These are phyloP conservation scores for Dicroscelio sp. DNA, from an alignment of 2,888 invertebrate genomes.

Conservation along the genomic window DNA sequence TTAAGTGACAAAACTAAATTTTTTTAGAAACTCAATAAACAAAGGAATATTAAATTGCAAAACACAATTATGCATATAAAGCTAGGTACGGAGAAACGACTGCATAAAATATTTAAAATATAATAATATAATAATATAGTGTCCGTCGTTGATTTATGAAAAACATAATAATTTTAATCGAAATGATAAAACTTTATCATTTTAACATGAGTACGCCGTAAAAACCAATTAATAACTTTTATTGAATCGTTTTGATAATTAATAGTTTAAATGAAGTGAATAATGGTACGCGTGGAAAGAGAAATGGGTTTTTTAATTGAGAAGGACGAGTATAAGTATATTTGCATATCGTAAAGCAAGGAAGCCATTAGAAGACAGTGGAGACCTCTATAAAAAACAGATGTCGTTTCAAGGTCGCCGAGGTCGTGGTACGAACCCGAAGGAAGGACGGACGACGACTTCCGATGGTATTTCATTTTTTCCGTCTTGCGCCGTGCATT, in stretches of 20 bases:
- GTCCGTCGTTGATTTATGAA: slow-evolving; percentile 43
- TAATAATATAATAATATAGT: too few relatives aligned
- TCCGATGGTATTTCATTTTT: slow-evolving; percentile 80
- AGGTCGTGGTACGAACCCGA: slow-evolving; percentile 82
- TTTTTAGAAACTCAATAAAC: too few relatives aligned
- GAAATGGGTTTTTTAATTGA: slow-evolving; percentile 71
- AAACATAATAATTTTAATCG: slow-evolving; percentile 5
- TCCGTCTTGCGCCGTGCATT: slow-evolving; percentile 46
- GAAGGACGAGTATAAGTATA: slow-evolving; percentile 72
- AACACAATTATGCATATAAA: too few relatives aligned
- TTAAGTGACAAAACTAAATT: too few relatives aligned
- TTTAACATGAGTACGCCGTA: not conserved
- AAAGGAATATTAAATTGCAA: too few relatives aligned
- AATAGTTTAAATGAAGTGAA: too few relatives aligned
- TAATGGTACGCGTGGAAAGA: slow-evolving; percentile 48
- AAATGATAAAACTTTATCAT: not conserved
- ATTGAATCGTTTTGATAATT: too few relatives aligned
- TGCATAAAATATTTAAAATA: too few relatives aligned
- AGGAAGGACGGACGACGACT: slow-evolving; percentile 90
- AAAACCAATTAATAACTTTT: slow-evolving; percentile 58
- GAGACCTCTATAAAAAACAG: slow-evolving; percentile 69
- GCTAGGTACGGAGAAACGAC: too few relatives aligned
- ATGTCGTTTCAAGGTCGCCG: slow-evolving; percentile 85
- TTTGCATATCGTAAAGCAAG: slow-evolving; percentile 78
- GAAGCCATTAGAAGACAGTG: slow-evolving; percentile 77